Conservation (phyloP, 2,888 invertebrate species). For the Sarcophaga variegata region DNA sequence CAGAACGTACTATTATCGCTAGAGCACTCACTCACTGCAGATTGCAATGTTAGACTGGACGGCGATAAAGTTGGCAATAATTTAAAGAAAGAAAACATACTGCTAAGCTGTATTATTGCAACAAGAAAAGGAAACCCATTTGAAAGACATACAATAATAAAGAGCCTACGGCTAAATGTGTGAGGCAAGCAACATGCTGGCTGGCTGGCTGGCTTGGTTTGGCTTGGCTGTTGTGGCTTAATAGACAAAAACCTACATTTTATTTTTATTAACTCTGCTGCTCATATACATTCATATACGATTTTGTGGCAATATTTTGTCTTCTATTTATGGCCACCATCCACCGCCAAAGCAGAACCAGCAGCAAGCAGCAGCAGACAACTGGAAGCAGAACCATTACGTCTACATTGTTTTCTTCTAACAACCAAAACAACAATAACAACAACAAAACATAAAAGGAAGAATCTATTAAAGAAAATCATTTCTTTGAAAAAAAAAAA, state of each 20-base stretch:
- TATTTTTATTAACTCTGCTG: neutral
- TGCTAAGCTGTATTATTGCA: too few relatives aligned
- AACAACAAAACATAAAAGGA: neutral
- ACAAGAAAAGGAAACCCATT: neutral
- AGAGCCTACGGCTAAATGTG: slow-evolving; percentile 40
- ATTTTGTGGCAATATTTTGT: neutral
- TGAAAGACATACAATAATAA: slow-evolving; percentile 19
- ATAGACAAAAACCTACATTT: neutral
- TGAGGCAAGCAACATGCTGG: neutral
- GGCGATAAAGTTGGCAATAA: slow-evolving; percentile 63
- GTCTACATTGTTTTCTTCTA: neutral
- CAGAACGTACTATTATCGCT: too few relatives aligned
- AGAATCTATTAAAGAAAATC: slow-evolving; percentile 51
- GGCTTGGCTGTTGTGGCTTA: too few relatives aligned
- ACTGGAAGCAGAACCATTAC: neutral
- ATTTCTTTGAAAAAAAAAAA: slow-evolving; percentile 1
- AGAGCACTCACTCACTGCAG: too few relatives aligned
- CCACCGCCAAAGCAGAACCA: neutral
- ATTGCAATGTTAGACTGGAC: slow-evolving; percentile 49
- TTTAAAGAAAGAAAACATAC: slow-evolving; percentile 2
- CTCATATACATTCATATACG: neutral
- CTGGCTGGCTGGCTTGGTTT: too few relatives aligned
- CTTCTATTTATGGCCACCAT: neutral
- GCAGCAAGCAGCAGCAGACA: neutral
- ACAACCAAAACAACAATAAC: too few relatives aligned